phyloP scores from a whole-genome alignment of 2,113 vertebrate genomes.

The Toxotes jaculatrix region DNA sequence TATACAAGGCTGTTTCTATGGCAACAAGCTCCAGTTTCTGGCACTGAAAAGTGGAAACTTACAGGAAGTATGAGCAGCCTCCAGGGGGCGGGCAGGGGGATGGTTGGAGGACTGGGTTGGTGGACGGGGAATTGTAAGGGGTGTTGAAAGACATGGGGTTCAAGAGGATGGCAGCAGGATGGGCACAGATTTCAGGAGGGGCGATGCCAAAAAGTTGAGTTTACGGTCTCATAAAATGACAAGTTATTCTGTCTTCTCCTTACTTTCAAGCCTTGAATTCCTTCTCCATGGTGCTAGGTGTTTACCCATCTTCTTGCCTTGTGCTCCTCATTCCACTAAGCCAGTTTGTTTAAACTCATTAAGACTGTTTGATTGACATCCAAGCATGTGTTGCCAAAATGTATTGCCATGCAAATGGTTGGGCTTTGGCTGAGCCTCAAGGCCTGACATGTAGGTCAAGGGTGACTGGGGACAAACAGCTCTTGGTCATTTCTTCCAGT shows the following conservation, averaged over 20 bases:
- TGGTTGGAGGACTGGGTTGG: slow-evolving; percentile 34
- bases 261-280: slow-evolving; percentile 17
- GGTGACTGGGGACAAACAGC: slow-evolving; percentile 56
- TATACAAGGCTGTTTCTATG: slow-evolving; percentile 84
- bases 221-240: slow-evolving; percentile 54
- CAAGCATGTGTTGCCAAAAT: slow-evolving; percentile 64
- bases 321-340: slow-evolving; percentile 22
- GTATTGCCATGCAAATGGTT: slow-evolving; percentile 64
- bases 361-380: slow-evolving; percentile 51
- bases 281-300: slow-evolving; percentile 7
- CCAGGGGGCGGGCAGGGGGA: slow-evolving; percentile 56
- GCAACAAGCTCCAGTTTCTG: slow-evolving; percentile 86
- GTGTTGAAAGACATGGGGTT: slow-evolving; percentile 37
- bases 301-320: slow-evolving; percentile 6
- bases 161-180: slow-evolving; percentile 25
- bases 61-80: slow-evolving; percentile 83
- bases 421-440: slow-evolving; percentile 41
- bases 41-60: slow-evolving; percentile 83
- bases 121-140: slow-evolving; percentile 4
- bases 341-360: slow-evolving; percentile 61
- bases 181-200: not conserved
- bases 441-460: slow-evolving; percentile 65
- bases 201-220: slow-evolving; percentile 14
- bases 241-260: slow-evolving; percentile 29
- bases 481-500: slow-evolving; percentile 50